These are phyloP conservation scores for Psylliodes chrysocephalus DNA, from an alignment of 2,888 invertebrate genomes.

Conservation along the genomic window DNA sequence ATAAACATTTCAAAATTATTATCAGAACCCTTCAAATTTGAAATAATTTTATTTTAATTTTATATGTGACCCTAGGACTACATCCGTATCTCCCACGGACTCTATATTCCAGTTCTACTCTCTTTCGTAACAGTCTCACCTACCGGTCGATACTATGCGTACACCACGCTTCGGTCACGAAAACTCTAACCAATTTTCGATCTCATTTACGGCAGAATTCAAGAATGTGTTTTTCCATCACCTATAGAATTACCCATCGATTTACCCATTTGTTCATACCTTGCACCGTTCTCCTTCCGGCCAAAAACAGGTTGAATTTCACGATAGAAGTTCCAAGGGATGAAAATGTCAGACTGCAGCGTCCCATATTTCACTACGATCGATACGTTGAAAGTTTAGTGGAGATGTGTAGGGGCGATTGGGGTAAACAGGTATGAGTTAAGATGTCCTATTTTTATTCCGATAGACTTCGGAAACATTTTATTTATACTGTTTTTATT, in stretches of 20 bases:
- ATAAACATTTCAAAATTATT: too few species aligned
- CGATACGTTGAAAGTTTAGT: constrained; percentile 50
- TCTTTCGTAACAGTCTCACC: constrained; percentile 36
- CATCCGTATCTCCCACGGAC: constrained; percentile 1
- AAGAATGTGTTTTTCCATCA: constrained; percentile 16
- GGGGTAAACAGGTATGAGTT: constrained; percentile 24
- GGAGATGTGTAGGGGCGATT: constrained; percentile 42
- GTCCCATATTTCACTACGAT: constrained; percentile 46
- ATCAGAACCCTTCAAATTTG: too few species aligned
- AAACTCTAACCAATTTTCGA: constrained; percentile 13
- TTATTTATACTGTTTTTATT: too few species aligned
- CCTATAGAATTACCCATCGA: constrained; percentile 12
- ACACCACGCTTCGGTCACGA: constrained; percentile 7
- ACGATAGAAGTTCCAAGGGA: constrained; percentile 24
- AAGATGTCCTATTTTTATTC: too few species aligned
- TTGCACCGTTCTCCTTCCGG: constrained; percentile 12
- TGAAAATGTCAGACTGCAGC: constrained; percentile 22
- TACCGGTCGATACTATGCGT: constrained; percentile 31
- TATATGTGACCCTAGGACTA: too few species aligned
- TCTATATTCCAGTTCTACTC: constrained; percentile 21
- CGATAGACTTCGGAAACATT: too few species aligned
- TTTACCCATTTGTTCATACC: constrained; percentile 11
- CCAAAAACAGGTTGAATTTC: constrained; percentile 20
- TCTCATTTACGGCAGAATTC: background rate
- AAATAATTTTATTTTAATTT: too few species aligned